A percentile compares a stretch with the other conserved stretches of the same genome.
These are phyloP conservation scores for Mythimna impura DNA, from an alignment of 2,888 invertebrate species.

Conservation along the genomic window DNA sequence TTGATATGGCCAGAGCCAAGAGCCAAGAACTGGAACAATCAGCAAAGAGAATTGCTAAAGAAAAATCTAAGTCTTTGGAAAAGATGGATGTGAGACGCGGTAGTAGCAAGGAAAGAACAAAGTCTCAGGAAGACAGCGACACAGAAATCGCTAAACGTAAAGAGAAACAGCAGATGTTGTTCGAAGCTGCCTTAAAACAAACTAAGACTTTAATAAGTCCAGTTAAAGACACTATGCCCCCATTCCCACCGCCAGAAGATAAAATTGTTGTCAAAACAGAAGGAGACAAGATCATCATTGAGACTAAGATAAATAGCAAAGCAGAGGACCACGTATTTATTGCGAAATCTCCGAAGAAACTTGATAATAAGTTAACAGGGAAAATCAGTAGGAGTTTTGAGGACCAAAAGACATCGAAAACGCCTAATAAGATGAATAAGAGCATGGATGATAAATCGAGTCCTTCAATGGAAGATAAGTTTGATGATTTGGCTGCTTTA, in stretches of 20 bases:
- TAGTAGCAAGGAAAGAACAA: conserved; percentile 92
- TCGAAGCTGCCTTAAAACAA: conserved; percentile 94
- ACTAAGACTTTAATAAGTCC: conserved; percentile 94
- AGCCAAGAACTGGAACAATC: conserved; percentile 91
- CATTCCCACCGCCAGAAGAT: conserved; percentile 93
- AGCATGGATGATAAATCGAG: conserved; percentile 91
- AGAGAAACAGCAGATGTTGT: conserved; percentile 94
- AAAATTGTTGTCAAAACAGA: conserved; percentile 93
- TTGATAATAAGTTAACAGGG: conserved; percentile 91
- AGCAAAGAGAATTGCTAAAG: conserved; percentile 89
- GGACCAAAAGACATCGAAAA: conserved; percentile 89
- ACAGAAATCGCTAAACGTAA: conserved; percentile 93
- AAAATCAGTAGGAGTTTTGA: conserved; percentile 92
- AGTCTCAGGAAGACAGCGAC: conserved; percentile 93
- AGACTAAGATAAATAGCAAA: conserved; percentile 93
- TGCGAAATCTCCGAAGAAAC: conserved; percentile 93
- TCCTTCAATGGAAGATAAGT: conserved; percentile 91
- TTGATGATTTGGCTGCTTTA: conserved; percentile 89
- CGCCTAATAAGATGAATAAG: conserved; percentile 90
- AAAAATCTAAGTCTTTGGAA: conserved; percentile 93
- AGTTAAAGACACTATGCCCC: conserved; percentile 93
- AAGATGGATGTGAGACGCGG: conserved; percentile 91
- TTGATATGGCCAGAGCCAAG: conserved; percentile 91
- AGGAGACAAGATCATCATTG: conserved; percentile 92
- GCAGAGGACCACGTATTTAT: conserved; percentile 94